Conservation (phyloP, 2,888 invertebrate genomes). For the Heliconius aoede region DNA sequence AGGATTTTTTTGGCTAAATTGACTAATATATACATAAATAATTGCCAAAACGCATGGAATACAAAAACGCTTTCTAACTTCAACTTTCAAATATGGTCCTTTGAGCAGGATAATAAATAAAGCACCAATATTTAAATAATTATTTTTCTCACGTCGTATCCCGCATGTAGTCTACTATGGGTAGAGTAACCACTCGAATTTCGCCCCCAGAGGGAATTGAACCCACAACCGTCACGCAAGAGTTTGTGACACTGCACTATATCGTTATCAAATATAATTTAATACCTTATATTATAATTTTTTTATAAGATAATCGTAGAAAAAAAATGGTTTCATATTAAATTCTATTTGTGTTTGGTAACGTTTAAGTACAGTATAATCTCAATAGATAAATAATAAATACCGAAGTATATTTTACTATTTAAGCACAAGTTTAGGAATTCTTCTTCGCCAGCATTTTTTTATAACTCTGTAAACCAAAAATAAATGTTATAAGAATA, state of each 20-base stretch:
- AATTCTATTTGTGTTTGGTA: constrained; percentile 14
- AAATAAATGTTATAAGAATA: neutral
- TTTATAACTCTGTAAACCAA: constrained; percentile 23
- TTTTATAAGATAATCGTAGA: neutral
- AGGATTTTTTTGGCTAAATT: neutral
- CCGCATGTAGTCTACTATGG: too few relatives aligned
- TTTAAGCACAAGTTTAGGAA: constrained; percentile 4
- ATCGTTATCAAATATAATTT: neutral
- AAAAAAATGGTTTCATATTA: neutral
- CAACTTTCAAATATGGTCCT: neutral
- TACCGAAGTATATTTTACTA: neutral
- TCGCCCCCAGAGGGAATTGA: too few relatives aligned
- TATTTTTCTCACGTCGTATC: neutral
- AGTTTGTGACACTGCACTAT: too few relatives aligned
- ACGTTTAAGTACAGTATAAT: constrained; percentile 19
- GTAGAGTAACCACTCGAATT: too few relatives aligned
- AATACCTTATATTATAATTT: neutral
- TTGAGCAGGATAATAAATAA: neutral
- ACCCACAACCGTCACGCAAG: too few relatives aligned
- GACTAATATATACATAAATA: neutral
- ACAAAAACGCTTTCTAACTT: too few relatives aligned
- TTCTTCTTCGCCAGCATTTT: constrained; percentile 24
- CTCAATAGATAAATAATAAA: constrained; percentile 14
- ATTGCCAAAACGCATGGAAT: too few relatives aligned
- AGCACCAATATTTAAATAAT: neutral